A percentile compares a stretch with the other conserved stretches of the same genome.
These are phyloP conservation scores for Eutrigla gurnardus DNA, from an alignment of 2,797 vertebrate species.

Conservation along the genomic window DNA sequence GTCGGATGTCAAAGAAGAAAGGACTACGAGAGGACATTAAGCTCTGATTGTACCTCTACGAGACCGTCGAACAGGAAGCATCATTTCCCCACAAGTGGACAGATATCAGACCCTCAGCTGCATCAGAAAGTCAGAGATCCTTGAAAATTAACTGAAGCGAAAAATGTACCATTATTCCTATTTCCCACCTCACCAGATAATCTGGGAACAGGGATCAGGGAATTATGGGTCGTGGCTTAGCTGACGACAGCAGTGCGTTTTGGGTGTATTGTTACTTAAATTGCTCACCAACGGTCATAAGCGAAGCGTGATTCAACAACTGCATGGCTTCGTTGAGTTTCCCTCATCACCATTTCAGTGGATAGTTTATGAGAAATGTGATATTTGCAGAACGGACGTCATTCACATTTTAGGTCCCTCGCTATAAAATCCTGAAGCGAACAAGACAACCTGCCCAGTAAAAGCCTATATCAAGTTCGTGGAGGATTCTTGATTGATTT, in stretches of 20 bases:
- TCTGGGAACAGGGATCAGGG: not conserved
- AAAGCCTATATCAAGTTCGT: not conserved
- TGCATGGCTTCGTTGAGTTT: not conserved
- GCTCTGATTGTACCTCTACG: not conserved
- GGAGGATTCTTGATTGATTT: not conserved
- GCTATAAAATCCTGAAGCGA: no score
- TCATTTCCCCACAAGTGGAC: not conserved
- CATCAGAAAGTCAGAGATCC: not conserved
- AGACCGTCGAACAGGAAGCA: slow-evolving; percentile 1
- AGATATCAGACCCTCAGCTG: not conserved
- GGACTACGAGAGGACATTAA: not conserved
- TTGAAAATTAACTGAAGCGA: not conserved
- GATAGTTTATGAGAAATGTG: not conserved
- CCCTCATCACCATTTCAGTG: not conserved
- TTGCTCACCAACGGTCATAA: not conserved
- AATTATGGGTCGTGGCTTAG: not conserved
- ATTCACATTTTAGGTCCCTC: not conserved
- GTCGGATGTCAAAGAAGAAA: slow-evolving; percentile 8
- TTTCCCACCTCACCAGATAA: not conserved
- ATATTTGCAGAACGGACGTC: not conserved
- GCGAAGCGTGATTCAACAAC: not conserved
- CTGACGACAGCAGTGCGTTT: not conserved
- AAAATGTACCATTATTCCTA: not conserved
- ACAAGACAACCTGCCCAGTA: not conserved
- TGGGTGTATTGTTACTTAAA: not conserved